Conservation (phyloP, 2,113 vertebrate genomes). For the Orthonyx spaldingii region DNA sequence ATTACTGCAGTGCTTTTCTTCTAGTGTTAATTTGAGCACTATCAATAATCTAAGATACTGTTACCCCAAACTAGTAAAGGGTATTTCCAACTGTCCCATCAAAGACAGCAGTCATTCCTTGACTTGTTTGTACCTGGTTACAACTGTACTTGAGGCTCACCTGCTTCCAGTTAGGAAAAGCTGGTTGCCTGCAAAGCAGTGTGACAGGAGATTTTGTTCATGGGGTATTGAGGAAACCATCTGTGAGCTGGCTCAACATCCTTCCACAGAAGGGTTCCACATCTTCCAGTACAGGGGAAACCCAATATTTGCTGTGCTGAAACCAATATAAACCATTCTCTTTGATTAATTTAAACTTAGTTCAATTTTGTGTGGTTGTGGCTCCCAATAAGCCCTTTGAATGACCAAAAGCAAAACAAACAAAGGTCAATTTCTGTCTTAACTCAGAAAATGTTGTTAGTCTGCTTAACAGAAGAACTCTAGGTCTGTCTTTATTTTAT, state of each 20-base stretch:
- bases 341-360: background rate
- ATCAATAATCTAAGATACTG: slow-evolving; percentile 7
- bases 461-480: background rate
- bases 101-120: background rate
- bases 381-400: background rate
- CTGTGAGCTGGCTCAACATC: background rate
- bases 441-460: background rate
- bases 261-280: background rate
- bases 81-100: background rate
- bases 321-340: background rate
- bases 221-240: background rate
- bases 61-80: background rate
- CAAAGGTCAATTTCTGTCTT: background rate
- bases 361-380: background rate
- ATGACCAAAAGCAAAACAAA: background rate
- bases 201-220: background rate
- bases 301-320: background rate
- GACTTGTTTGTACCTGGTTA: background rate
- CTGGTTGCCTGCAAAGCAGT: background rate
- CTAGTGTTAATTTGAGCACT: background rate
- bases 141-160: background rate
- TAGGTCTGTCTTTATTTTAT: background rate
- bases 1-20: slow-evolving; percentile 48
- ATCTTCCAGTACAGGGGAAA: background rate
- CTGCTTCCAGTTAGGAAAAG: background rate